Percentiles rank a stretch among this genome's conserved stretches.
Evolutionary conservation across 1,140 invertebrate species (phyloP).

Genomic region (Bombus soroeensis): DNA sequence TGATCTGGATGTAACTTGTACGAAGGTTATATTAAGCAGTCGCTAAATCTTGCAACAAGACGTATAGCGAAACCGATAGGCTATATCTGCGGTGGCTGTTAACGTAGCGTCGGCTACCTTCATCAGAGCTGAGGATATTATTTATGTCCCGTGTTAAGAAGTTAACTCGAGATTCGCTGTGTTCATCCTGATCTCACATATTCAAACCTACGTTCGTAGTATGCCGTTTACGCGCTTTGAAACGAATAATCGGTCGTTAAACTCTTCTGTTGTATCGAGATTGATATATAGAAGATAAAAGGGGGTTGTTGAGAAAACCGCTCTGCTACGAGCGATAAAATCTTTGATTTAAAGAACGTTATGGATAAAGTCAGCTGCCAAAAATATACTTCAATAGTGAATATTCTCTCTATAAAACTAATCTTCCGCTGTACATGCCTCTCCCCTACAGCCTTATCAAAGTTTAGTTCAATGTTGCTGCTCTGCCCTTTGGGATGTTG

Average conservation of each 20-base stretch:
- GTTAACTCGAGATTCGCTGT: neutral
- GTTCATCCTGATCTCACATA: neutral
- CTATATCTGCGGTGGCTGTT: conserved; percentile 7
- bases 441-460: conserved; percentile 3
- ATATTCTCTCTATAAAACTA: conserved; percentile 17
- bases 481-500: conserved; percentile 5
- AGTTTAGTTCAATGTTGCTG: conserved; percentile 18
- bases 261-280: neutral
- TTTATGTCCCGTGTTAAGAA: conserved; percentile 36
- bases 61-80: conserved; percentile 20
- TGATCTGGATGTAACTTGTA: conserved; percentile 64
- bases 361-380: neutral
- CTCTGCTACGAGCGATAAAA: neutral
- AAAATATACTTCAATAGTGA: neutral
- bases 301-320: neutral
- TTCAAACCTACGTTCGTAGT: neutral
- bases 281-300: neutral
- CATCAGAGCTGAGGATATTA: conserved; percentile 7
- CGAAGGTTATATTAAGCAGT: conserved; percentile 63
- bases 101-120: conserved; percentile 16
- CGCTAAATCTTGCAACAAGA: conserved; percentile 50
- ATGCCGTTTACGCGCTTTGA: neutral
- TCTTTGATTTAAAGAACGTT: neutral
- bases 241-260: neutral
- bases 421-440: neutral